Evolutionary conservation across 2,113 vertebrate genomes (phyloP), one percentile per base, ranked within the genome.

Genomic region (Caloenas nicobarica): DNA sequence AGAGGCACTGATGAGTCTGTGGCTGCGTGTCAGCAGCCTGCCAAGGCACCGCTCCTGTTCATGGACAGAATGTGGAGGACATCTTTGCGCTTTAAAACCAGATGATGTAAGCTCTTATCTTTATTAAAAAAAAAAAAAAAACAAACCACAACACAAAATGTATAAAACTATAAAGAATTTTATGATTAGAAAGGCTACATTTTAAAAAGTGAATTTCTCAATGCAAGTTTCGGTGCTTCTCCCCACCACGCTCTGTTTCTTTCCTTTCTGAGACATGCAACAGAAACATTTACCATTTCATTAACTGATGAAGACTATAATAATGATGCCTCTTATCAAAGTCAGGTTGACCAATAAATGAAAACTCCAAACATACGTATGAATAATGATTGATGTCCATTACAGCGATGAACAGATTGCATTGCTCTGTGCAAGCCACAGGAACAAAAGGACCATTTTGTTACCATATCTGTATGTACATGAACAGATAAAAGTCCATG

Each of bases 201-300:
- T 18, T 76, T 7, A 38, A 61, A 69, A 57, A 68, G 19, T n/a
- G 7, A 85, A 29, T 64, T 89, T 8, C 16, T 80, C 18, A 93
- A 7, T 54, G 29, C 53, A 88, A 78, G 28, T 89, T 73, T 89
- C 33, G 44, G 1, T 77, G 48, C 64, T 88, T 83, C 50, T 86
- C 38, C n/a, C 89, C 31, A 22, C 44, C 36, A 38, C 3, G 7
- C 19, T 61, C n/a, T 48, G 33, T 64, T 66, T 15, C 64, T 65
- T 53, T 80, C 29, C 34, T 73, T 87, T 86, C 40, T 36, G 60
- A 62, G 42, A 34, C 15, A 31, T 1, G 40, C 65, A 73, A 86
- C 36, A 83, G 26, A 64, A 57, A 38, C 92, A 94, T 96, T 95
- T 92, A 92, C 56, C 64, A 89, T 70, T 95, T 95, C 89, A 97